phyloP scores from a whole-genome alignment of 1,140 invertebrate genomes.

The Battus philenor region DNA sequence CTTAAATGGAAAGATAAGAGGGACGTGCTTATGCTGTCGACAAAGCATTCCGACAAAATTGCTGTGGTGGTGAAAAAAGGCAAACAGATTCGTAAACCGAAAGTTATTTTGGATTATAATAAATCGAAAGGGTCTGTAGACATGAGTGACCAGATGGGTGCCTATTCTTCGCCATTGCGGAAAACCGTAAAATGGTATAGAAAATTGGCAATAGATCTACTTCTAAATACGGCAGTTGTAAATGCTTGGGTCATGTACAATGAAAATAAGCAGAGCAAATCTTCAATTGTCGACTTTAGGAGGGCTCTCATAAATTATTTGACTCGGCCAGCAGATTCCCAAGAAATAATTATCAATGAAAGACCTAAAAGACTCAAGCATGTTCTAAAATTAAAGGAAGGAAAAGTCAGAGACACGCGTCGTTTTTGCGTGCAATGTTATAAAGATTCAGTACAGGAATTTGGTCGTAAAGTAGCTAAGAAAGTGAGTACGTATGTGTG shows the following conservation, averaged over 20 bases:
- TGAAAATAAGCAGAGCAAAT: conserved; percentile 29
- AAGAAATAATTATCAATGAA: conserved; percentile 37
- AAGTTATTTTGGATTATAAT: conserved; percentile 54
- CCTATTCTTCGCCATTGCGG: conserved; percentile 33
- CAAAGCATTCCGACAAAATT: conserved; percentile 41
- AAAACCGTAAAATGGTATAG: conserved; percentile 55
- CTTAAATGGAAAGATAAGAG: conserved; percentile 63
- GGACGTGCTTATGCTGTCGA: conserved; percentile 49
- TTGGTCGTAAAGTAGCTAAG: conserved; percentile 35
- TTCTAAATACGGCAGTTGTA: conserved; percentile 46
- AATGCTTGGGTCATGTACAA: conserved; percentile 35
- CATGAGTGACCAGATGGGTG: conserved; percentile 49
- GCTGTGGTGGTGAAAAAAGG: conserved; percentile 17
- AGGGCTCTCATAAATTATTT: conserved; percentile 31
- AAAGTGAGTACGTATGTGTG: conserved; percentile 39
- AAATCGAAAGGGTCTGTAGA: conserved; percentile 48
- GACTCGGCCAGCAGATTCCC: conserved; percentile 32
- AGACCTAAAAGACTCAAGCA: conserved; percentile 42
- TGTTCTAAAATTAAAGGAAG: conserved; percentile 38
- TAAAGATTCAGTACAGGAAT: conserved; percentile 35
- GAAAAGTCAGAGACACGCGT: conserved; percentile 35
- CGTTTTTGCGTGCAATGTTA: conserved; percentile 39
- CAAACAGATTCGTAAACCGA: conserved; percentile 31
- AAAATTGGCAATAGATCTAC: too few species aligned
- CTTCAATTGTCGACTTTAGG: conserved; percentile 29